These are phyloP conservation scores for Emydocephalus ijimae DNA, from an alignment of 2,113 vertebrate genomes.

Conservation along the genomic window DNA sequence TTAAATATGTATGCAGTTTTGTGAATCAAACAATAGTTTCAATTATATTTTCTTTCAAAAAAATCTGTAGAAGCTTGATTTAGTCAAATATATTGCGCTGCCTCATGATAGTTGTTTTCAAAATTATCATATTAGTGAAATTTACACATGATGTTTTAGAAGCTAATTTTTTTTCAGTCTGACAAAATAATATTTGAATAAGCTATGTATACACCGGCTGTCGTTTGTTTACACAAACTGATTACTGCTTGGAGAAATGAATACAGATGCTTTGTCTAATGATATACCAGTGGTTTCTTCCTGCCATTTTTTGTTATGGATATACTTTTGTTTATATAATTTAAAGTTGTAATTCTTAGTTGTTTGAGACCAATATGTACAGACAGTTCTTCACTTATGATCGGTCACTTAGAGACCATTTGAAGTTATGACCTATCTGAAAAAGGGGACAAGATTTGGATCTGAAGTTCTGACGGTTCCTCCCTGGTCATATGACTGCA, in stretches of 20 bases:
- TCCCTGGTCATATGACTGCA: neutral
- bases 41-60: neutral
- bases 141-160: neutral
- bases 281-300: neutral
- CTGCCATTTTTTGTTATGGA: neutral
- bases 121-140: neutral
- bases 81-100: neutral
- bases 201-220: neutral
- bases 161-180: neutral
- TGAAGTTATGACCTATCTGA: neutral
- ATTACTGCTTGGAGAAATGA: neutral
- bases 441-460: neutral
- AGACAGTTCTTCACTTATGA: neutral
- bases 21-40: neutral
- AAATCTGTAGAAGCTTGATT: neutral
- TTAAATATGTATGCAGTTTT: neutral
- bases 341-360: neutral
- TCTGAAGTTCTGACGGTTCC: neutral
- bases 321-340: neutral
- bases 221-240: neutral
- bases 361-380: neutral
- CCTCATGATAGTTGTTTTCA: neutral
- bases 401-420: neutral
- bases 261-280: neutral
- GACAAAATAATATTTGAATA: neutral